A percentile compares a stretch with the other conserved stretches of the same genome.
Conservation (phyloP, 1,140 invertebrate species). For the Drosophila tsacasi region DNA sequence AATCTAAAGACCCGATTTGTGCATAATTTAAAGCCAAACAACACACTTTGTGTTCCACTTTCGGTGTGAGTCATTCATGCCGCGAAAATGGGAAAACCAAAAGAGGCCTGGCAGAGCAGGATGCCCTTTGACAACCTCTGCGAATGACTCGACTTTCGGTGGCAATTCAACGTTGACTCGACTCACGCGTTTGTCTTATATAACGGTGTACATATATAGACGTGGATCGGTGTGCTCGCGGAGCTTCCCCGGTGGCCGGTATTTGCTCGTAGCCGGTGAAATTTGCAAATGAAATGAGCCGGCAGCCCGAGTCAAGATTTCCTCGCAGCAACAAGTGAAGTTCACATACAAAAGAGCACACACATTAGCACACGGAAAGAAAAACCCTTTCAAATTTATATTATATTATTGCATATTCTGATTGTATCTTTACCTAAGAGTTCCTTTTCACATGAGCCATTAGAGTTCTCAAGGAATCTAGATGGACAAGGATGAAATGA, state of each 20-base stretch:
- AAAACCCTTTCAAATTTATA: neutral
- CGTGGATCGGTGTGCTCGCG: slow-evolving; percentile 8
- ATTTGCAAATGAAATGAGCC: slow-evolving; percentile 71
- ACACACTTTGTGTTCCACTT: neutral
- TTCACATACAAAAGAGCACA: slow-evolving; percentile 10
- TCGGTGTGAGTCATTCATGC: slow-evolving; percentile 14
- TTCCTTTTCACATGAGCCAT: too few species aligned
- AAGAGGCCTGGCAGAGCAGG: neutral
- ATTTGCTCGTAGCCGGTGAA: slow-evolving; percentile 46
- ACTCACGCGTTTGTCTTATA: slow-evolving; percentile 35
- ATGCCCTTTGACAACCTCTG: slow-evolving; percentile 30
- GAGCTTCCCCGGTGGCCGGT: slow-evolving; percentile 36
- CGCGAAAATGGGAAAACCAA: neutral
- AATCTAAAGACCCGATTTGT: neutral
- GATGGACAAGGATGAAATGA: too few species aligned
- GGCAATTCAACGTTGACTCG: slow-evolving; percentile 40
- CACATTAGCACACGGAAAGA: slow-evolving; percentile 12
- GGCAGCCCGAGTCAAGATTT: slow-evolving; percentile 38
- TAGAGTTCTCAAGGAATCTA: too few species aligned
- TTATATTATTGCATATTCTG: neutral
- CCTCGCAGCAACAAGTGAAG: slow-evolving; percentile 47
- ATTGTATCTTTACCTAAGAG: too few species aligned
- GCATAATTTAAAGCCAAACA: slow-evolving; percentile 19
- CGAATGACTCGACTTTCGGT: slow-evolving; percentile 28
- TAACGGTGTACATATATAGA: slow-evolving; percentile 14